Base-by-base conservation (phyloP, 2,888 invertebrate species). In the Apamea epomidion region DNA sequence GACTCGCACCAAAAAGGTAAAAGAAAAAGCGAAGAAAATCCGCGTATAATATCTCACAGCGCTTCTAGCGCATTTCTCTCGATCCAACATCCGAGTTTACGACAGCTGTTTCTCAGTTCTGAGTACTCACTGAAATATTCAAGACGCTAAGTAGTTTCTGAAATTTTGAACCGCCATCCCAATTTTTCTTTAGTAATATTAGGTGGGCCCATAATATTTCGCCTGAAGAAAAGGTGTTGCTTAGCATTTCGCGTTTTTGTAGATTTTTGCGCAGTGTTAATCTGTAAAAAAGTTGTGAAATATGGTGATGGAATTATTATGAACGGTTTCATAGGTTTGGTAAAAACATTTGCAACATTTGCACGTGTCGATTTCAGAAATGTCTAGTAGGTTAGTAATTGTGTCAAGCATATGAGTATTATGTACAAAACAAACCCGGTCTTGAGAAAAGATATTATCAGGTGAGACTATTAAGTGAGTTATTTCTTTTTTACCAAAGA, bases 91-190 rank as follows among this genome's bases (percentile, higher is more conserved):
- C 80, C 78, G 83, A 90, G 91, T 92, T 93, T 93, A 92, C 93
- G 92, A 89, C 94, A 94, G 93, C 92, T 94, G 94, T 92, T 91
- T 86, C 82, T 67, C 74, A 83, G 89, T 87, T 87, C 92, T 88
- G 91, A 95, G 94, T 92, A 92, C 90, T 90, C 87, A 86, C 87
- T 95, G 90, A 95, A 95, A 95, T 93, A 95, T 95, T 95, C 94
- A 95, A 80, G 79, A 89, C 82, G 87, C 86, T 93, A 93, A 94
- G 93, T 94, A 93, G 87, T 90, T 88, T 72, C 88, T 92, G 91
- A 91, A 93, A 93, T 87, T 94, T 94, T 93, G 91, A 92, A 91
- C 89, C 83, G 67, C 85, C 21, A 37, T 45, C 74, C 77, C 54
- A 80, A 80, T 90, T 88, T 90, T 85, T 86, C 80, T 79, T 74